Percentiles rank a stretch among this genome's conserved stretches.
Evolutionary conservation across 2,113 vertebrate genomes (phyloP).

Genomic region (Oostethus manadensis): DNA sequence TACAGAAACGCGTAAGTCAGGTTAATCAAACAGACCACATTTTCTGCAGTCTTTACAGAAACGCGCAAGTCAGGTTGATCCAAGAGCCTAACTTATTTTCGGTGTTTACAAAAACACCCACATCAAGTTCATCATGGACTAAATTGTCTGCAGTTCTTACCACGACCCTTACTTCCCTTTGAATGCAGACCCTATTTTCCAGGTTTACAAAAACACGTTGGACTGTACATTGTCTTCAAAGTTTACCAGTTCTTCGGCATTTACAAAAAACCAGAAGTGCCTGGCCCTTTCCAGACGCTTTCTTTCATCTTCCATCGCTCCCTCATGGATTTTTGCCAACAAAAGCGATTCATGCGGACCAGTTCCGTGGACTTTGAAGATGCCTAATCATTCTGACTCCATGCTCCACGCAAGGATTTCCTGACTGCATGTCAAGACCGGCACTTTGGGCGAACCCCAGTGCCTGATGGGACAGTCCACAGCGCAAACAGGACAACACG

Average conservation of each 20-base stretch:
- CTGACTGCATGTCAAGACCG: conserved; percentile 11
- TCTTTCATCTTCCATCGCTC: no score
- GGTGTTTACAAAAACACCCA: background rate
- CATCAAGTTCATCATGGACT: background rate
- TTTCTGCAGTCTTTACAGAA: no score
- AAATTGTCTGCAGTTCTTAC: background rate
- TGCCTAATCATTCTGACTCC: background rate
- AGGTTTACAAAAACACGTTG: no score
- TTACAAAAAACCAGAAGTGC: background rate
- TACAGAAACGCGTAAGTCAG: no score
- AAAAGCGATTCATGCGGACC: background rate
- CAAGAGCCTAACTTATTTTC: no score
- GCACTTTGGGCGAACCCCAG: conserved; percentile 41
- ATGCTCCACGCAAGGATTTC: background rate
- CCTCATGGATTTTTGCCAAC: no score
- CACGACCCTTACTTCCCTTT: background rate
- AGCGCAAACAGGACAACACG: conserved; percentile 47
- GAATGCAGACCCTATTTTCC: background rate
- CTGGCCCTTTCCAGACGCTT: background rate
- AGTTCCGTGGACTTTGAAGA: background rate
- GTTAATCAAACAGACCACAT: no score
- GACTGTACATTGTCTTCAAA: no score
- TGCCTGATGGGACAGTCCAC: conserved; percentile 11
- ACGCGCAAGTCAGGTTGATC: no score
- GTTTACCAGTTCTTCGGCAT: background rate